These are phyloP conservation scores for Bufotes viridis DNA, from an alignment of 2,797 vertebrate genomes.

Conservation along the genomic window DNA sequence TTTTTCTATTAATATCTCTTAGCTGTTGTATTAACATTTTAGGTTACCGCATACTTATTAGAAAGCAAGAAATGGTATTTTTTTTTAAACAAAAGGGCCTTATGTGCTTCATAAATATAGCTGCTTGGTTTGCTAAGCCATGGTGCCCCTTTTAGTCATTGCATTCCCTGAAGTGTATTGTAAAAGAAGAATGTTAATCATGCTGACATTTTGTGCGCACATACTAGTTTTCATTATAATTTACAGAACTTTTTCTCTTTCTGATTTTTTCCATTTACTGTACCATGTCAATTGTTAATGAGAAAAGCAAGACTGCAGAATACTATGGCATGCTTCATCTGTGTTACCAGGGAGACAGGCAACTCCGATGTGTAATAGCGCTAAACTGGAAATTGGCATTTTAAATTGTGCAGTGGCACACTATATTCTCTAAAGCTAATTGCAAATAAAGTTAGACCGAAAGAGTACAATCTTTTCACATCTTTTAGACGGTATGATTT, in stretches of 20 bases:
- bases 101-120: constrained; percentile 14
- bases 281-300: constrained; percentile 61
- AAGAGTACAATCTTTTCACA: constrained; percentile 34
- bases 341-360: constrained; percentile 53
- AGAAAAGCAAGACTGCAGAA: constrained; percentile 60
- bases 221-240: constrained; percentile 59
- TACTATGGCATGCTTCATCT: constrained; percentile 58
- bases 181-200: constrained; percentile 51
- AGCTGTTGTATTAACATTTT: background rate
- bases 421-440: constrained; percentile 52
- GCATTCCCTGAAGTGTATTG: constrained; percentile 26
- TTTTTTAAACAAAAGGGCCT: background rate
- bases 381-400: constrained; percentile 59
- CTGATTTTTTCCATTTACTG: constrained; percentile 59
- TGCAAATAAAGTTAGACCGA: constrained; percentile 54
- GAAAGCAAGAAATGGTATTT: background rate
- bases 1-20: no score
- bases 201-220: constrained; percentile 47
- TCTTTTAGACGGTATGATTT: constrained; percentile 9
- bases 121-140: background rate
- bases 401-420: constrained; percentile 51
- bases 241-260: constrained; percentile 47
- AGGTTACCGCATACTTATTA: background rate
- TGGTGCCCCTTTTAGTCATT: constrained; percentile 17
- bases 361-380: constrained; percentile 44